Conservation (phyloP, 2,797 vertebrate species). For the Valencia hispanica region DNA sequence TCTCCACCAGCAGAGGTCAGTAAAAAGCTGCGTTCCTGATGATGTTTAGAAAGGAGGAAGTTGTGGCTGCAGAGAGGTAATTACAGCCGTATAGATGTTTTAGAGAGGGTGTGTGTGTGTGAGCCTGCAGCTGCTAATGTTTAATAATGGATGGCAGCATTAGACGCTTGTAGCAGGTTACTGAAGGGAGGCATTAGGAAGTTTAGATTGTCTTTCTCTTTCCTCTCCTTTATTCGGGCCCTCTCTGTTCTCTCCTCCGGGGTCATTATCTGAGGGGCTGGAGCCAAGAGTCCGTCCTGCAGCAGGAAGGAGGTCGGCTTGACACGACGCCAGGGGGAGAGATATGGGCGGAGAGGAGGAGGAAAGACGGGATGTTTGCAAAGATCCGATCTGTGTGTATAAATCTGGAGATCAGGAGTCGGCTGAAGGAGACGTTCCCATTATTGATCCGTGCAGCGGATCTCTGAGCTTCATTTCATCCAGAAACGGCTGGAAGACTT, state of each 20-base stretch:
- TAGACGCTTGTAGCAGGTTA: conserved; percentile 48
- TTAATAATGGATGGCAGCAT: conserved; percentile 65
- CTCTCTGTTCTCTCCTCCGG: conserved; percentile 15
- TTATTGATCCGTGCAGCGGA: no score
- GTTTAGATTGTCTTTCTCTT: conserved; percentile 30
- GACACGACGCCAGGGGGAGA: conserved; percentile 40
- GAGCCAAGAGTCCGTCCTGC: conserved; percentile 56
- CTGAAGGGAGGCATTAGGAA: conserved; percentile 25
- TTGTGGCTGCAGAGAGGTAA: conserved; percentile 25
- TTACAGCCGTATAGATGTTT: conserved; percentile 6
- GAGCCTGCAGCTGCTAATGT: conserved; percentile 24
- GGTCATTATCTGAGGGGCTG: conserved; percentile 51
- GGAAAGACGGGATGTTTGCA: neutral
- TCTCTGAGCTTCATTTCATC: neutral
- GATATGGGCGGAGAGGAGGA: conserved; percentile 5
- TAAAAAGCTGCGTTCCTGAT: neutral
- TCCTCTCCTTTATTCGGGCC: neutral
- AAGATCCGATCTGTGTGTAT: conserved; percentile 6
- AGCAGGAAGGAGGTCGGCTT: conserved; percentile 41
- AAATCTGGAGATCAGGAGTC: neutral
- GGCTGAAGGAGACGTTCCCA: neutral
- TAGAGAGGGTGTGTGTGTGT: conserved; percentile 6
- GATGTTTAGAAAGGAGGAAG: neutral
- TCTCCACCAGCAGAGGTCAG: conserved; percentile 42
- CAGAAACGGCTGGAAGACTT: neutral